phyloP scores from a whole-genome alignment of 2,797 vertebrate species.

The Gambelia wislizenii region DNA sequence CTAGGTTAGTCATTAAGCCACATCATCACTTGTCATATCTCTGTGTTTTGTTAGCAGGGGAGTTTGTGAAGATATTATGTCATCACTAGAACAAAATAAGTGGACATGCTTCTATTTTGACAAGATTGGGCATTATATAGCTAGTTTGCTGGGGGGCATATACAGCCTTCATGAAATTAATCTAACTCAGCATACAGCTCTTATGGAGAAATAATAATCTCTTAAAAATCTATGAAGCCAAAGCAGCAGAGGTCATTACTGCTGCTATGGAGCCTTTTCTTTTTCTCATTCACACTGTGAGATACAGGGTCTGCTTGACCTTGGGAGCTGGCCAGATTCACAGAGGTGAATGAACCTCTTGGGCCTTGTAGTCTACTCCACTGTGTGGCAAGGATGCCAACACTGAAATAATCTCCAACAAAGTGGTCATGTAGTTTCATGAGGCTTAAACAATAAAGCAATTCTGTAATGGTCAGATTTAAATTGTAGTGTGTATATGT shows the following conservation, averaged over 20 bases:
- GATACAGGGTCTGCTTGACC: not conserved
- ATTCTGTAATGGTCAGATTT: not conserved
- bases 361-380: not conserved
- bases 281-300: not conserved
- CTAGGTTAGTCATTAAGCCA: not conserved
- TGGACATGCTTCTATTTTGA: slow-evolving; percentile 19
- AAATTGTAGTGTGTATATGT: no score
- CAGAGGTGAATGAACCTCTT: not conserved
- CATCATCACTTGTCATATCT: not conserved
- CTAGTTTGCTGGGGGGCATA: slow-evolving; percentile 7
- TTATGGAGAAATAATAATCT: slow-evolving; percentile 31
- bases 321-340: slow-evolving; percentile 16
- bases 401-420: not conserved
- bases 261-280: not conserved
- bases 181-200: not conserved
- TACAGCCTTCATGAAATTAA: slow-evolving; percentile 1
- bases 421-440: not conserved
- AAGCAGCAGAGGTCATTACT: not conserved
- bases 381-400: not conserved
- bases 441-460: not conserved
- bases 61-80: not conserved
- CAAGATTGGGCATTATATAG: not conserved
- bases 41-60: not conserved
- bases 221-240: slow-evolving; percentile 6
- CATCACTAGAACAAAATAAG: slow-evolving; percentile 4